phyloP scores from a whole-genome alignment of 2,113 vertebrate species.

The Elaphurus davidianus region DNA sequence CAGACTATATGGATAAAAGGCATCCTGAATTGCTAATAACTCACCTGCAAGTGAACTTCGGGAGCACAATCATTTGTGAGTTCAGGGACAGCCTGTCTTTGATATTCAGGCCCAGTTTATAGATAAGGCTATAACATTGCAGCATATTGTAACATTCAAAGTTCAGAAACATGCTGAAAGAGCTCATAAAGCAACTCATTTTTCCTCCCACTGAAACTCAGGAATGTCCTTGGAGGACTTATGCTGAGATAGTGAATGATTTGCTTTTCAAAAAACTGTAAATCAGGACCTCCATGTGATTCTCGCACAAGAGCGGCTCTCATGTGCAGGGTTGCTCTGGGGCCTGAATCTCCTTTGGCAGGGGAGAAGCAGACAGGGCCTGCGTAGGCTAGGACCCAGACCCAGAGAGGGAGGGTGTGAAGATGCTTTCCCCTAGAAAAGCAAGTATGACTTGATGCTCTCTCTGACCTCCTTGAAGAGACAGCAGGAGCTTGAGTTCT shows the following conservation, averaged over 20 bases:
- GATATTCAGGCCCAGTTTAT: neutral
- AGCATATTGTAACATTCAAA: slow-evolving; percentile 47
- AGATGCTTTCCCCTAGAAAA: neutral
- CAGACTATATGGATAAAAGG: neutral
- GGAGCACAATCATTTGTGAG: neutral
- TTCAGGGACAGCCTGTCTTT: neutral
- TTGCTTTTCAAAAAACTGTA: slow-evolving; percentile 60
- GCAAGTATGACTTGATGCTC: neutral
- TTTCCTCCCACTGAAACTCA: slow-evolving; percentile 65
- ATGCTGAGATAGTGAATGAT: slow-evolving; percentile 47
- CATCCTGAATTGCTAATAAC: neutral
- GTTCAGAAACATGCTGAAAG: slow-evolving; percentile 23
- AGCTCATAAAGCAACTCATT: slow-evolving; percentile 59
- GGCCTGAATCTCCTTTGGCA: neutral
- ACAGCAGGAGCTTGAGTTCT: neutral
- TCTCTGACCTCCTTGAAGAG: neutral
- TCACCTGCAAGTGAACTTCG: neutral
- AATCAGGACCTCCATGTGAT: neutral
- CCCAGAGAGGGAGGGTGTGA: neutral
- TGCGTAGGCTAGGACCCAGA: neutral
- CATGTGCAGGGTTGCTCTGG: neutral
- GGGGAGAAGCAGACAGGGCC: neutral
- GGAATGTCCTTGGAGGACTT: slow-evolving; percentile 60
- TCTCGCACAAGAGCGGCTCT: neutral
- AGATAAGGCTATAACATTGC: slow-evolving; percentile 60